These are phyloP conservation scores for Grantiella picta DNA, from an alignment of 2,113 vertebrate species.

Conservation along the genomic window DNA sequence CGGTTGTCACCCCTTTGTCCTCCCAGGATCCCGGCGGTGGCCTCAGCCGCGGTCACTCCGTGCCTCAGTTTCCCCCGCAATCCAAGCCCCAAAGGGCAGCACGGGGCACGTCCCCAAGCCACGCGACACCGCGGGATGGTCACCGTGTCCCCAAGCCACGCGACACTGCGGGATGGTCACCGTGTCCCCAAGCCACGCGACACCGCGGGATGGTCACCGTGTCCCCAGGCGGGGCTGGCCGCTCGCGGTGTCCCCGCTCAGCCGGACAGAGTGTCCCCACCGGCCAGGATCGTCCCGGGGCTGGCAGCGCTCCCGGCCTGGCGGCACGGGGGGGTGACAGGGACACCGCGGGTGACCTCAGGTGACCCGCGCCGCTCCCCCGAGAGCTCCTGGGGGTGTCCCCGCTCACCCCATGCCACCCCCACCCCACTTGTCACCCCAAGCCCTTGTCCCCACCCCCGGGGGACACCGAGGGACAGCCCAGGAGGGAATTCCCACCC, in stretches of 20 bases:
- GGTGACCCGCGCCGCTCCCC: background rate
- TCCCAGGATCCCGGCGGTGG: background rate
- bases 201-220: rapidly evolving
- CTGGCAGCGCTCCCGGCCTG: background rate
- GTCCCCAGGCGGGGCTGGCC: background rate
- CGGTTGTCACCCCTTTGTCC: background rate
- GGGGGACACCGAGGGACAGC: background rate
- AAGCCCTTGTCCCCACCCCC: rapidly evolving
- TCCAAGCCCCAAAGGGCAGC: background rate
- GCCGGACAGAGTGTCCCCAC: background rate
- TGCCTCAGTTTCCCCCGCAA: background rate
- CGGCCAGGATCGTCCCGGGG: background rate
- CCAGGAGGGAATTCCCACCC: background rate
- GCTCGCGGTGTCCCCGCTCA: background rate
- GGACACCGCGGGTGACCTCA: background rate
- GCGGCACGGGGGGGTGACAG: background rate
- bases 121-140: rapidly evolving
- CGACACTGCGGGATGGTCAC: background rate
- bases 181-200: background rate
- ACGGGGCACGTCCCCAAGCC: background rate
- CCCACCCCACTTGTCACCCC: rapidly evolving
- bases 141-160: background rate
- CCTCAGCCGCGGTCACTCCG: background rate
- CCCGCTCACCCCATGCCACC: too few relatives aligned
- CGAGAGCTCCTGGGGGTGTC: too few relatives aligned